Evolutionary conservation across 2,797 vertebrate species (phyloP).

Genomic region (Bradypodion ventrale): DNA sequence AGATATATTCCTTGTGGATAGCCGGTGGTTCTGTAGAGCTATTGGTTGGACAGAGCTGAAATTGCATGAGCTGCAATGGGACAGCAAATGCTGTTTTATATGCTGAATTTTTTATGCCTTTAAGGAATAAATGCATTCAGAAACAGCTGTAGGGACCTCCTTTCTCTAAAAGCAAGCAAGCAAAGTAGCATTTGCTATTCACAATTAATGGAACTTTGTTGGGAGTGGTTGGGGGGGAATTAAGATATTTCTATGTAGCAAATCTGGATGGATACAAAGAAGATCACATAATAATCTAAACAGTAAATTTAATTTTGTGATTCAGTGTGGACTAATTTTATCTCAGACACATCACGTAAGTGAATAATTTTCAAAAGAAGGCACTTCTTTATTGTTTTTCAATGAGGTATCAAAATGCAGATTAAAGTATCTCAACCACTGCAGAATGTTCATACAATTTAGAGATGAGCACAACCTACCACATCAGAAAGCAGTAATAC

Average conservation of each 20-base stretch:
- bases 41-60: constrained; percentile 14
- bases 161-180: constrained; percentile 55
- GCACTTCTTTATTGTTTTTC: constrained; percentile 25
- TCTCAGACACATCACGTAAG: constrained; percentile 9
- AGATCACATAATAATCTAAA: constrained; percentile 47
- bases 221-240: constrained; percentile 30
- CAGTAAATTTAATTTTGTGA: neutral
- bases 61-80: neutral
- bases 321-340: constrained; percentile 18
- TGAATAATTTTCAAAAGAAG: constrained; percentile 18
- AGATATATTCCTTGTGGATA: constrained; percentile 1
- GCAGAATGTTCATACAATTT: constrained; percentile 46
- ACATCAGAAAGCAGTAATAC: constrained; percentile 50
- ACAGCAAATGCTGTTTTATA: constrained; percentile 62
- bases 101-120: constrained; percentile 62
- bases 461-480: constrained; percentile 35
- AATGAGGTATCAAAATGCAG: constrained; percentile 35
- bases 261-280: constrained; percentile 51
- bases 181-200: constrained; percentile 62
- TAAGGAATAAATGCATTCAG: constrained; percentile 64
- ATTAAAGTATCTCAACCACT: constrained; percentile 40
- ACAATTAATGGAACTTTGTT: constrained; percentile 65
- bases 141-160: constrained; percentile 62
- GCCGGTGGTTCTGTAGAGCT: too few species aligned
- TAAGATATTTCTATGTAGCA: constrained; percentile 55